These are phyloP conservation scores for Hyperopisus bebe DNA, from an alignment of 2,113 vertebrate genomes.

Conservation along the genomic window DNA sequence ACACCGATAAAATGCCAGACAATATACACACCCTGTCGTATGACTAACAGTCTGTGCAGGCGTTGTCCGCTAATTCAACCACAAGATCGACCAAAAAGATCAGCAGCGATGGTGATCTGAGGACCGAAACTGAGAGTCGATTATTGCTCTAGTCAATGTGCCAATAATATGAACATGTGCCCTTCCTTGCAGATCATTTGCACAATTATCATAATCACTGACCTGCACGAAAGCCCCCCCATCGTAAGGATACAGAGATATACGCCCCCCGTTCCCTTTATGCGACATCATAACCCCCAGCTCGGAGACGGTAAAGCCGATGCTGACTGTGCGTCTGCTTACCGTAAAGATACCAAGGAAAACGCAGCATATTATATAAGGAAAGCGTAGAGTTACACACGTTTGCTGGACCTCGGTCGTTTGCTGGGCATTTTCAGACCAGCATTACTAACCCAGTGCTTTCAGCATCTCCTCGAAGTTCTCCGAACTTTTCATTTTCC, in stretches of 20 bases:
- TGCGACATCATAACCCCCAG: neutral
- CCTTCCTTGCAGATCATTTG: neutral
- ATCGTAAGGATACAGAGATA: neutral
- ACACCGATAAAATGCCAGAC: neutral
- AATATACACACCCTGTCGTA: constrained; percentile 7
- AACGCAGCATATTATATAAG: neutral
- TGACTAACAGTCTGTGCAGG: neutral
- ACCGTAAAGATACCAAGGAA: neutral
- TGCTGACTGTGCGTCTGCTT: neutral
- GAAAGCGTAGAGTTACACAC: neutral
- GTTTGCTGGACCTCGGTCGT: neutral
- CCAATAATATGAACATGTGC: neutral
- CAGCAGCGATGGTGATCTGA: neutral
- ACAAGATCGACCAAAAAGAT: neutral
- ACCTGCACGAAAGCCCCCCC: constrained; percentile 48
- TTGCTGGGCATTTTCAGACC: neutral
- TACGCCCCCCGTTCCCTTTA: neutral
- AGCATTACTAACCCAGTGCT: constrained; percentile 67
- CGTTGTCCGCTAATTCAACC: neutral
- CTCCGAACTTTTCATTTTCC: constrained; percentile 84
- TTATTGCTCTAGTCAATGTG: neutral
- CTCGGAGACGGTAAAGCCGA: neutral
- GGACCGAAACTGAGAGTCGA: neutral
- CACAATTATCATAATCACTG: constrained; percentile 27
- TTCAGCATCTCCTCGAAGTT: constrained; percentile 90